These are phyloP conservation scores for Psittacula echo DNA, from an alignment of 2,797 vertebrate genomes.

Conservation along the genomic window DNA sequence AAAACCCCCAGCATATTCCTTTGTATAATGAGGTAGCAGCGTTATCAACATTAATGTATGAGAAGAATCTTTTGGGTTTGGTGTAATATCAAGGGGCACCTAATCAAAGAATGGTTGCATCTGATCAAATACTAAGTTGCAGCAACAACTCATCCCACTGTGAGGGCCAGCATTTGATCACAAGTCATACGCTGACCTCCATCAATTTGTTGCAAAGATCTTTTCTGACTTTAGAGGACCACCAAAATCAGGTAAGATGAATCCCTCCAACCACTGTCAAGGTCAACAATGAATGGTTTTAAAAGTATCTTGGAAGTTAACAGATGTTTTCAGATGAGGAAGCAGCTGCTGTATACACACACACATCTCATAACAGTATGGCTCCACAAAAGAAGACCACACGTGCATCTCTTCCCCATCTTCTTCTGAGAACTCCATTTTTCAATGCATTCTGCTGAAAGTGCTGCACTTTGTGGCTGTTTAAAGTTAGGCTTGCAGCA, in stretches of 20 bases:
- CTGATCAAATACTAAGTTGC: not conserved
- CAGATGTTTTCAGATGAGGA: not conserved
- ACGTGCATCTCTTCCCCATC: not conserved
- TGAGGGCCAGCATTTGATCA: not conserved
- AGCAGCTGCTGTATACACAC: not conserved
- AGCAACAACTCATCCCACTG: not conserved
- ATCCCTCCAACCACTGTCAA: not conserved
- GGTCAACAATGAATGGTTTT: not conserved
- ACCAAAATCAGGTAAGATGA: not conserved
- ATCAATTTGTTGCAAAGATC: not conserved
- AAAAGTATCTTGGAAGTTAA: not conserved
- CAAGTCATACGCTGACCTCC: not conserved
- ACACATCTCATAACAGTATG: not conserved
- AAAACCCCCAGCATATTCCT: accelerated
- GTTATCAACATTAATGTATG: not conserved
- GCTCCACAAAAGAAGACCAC: not conserved
- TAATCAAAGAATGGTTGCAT: not conserved
- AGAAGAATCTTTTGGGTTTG: not conserved
- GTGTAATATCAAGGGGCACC: not conserved
- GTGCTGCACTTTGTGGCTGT: not conserved
- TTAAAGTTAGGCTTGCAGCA: not conserved
- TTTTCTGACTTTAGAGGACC: not conserved
- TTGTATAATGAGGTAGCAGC: not conserved
- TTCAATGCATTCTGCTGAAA: not conserved
- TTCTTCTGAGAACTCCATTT: not conserved